Evolutionary conservation across 2,888 invertebrate species (phyloP).

Genomic region (Drosophila recens): DNA sequence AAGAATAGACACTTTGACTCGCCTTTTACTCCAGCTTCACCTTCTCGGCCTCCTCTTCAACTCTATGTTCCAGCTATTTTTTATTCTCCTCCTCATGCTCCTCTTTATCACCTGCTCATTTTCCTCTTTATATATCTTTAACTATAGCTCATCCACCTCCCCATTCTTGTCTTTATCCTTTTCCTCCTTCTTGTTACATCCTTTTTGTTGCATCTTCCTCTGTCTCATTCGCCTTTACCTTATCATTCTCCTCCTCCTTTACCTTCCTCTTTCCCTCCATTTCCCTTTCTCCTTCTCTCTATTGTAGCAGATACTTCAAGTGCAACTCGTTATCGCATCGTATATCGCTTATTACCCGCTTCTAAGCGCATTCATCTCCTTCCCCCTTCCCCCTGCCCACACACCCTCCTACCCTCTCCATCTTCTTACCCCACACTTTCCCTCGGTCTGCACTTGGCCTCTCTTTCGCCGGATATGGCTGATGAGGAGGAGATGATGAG

Average conservation of each 20-base stretch:
- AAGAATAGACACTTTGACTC: conserved; percentile 27
- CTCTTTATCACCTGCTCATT: not conserved
- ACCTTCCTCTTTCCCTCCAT: too few species aligned
- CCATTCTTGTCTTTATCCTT: not conserved
- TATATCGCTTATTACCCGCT: conserved; percentile 76
- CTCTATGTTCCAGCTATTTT: not conserved
- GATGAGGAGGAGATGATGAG: conserved; percentile 61
- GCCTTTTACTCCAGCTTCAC: not conserved
- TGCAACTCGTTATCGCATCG: conserved; percentile 77
- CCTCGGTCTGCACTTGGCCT: conserved; percentile 33
- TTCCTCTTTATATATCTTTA: not conserved
- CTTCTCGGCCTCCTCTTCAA: not conserved
- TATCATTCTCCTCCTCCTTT: not conserved
- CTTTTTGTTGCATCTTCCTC: too few species aligned
- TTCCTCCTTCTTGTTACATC: too few species aligned
- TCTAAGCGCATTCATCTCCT: conserved; percentile 26
- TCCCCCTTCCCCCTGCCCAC: not conserved
- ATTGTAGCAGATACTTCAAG: conserved; percentile 53
- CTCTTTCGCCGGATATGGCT: conserved; percentile 69
- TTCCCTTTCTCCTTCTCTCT: not conserved
- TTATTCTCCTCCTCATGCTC: not conserved
- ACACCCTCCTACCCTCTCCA: not conserved
- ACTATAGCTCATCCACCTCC: not conserved
- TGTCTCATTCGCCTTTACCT: not conserved
- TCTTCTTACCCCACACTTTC: conserved; percentile 55